These are phyloP conservation scores for Cotesia chilonis DNA, from an alignment of 1,140 invertebrate genomes.

Conservation along the genomic window DNA sequence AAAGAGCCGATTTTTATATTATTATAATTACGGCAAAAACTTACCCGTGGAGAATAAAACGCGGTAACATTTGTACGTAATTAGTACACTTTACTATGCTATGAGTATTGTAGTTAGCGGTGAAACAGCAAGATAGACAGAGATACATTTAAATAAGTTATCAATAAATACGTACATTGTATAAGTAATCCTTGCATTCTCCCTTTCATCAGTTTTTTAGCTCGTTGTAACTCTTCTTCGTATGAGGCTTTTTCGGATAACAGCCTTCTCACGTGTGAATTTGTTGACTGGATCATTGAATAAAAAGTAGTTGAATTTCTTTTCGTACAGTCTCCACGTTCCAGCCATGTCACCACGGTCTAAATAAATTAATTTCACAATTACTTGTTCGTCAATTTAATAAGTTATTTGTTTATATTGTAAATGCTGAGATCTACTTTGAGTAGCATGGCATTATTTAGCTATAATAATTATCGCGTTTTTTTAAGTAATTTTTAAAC, in stretches of 20 bases:
- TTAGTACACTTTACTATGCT: constrained; percentile 33
- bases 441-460: too few relatives aligned
- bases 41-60: constrained; percentile 32
- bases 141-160: constrained; percentile 37
- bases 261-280: constrained; percentile 86
- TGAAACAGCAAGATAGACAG: constrained; percentile 13
- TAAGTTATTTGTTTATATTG: too few relatives aligned
- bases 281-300: constrained; percentile 92
- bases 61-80: constrained; percentile 40
- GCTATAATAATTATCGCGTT: too few relatives aligned
- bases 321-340: constrained; percentile 90
- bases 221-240: constrained; percentile 85
- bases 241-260: constrained; percentile 83
- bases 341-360: constrained; percentile 88
- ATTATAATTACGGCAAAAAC: constrained; percentile 6
- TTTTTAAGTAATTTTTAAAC: too few relatives aligned
- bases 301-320: constrained; percentile 90
- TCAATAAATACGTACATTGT: constrained; percentile 79
- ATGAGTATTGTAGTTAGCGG: background rate
- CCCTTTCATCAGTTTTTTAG: constrained; percentile 81
- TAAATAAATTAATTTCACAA: constrained; percentile 54
- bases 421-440: too few relatives aligned
- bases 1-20: constrained; percentile 1
- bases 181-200: constrained; percentile 81
- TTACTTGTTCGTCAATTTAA: too few relatives aligned